Base-by-base conservation (phyloP, 2,888 invertebrate genomes). In the Leptothorax acervorum region DNA sequence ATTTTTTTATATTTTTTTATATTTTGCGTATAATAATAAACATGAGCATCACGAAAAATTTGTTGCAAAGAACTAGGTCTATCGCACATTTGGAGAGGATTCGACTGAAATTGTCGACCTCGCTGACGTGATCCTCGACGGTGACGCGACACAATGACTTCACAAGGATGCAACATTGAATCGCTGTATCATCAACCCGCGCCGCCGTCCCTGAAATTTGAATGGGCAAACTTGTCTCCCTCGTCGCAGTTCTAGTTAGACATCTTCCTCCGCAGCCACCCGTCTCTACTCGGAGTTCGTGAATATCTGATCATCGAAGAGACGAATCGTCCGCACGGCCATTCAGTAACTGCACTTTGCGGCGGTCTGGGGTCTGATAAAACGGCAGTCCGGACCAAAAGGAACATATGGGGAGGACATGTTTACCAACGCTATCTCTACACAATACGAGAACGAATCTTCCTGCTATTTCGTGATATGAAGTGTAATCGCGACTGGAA, bases 251-350 rank as follows among this genome's bases (percentile, higher is more conserved):
- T 55, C 84, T 84, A 87, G 87, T 88, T 86, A 85, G 74, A 62
- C 42, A 75, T 76, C 79, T 87, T 73, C 62, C 57, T 62, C 42
- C 65, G 42, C 31, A 82, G 79, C 28, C 83, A 42, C 66, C 74
- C 85, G 63, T 86, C 86, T 87, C 82, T 87, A 85, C 83, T 81
- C 55, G 57, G 91, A 92, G 89, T 92, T 89, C 75, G 87, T 85
- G 89, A 92, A 92, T 92, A 92, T 92, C 91, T 87, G 92, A 92
- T 92, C 84, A 71, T 84, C 84, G 70, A 81, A 74, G 83, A 66
- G 84, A 74, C 84, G 84, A 86, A 86, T 85, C 88, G 65, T 82
- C 57, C 81, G 48, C 51, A n/a, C 15, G 45, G 63, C 86, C 74
- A 85, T 87, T 87, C 83, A 71, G 86, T 65, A 18, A 90, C 91